These are phyloP conservation scores for Malurus leucopterus DNA, from an alignment of 2,797 vertebrate species.

Conservation along the genomic window DNA sequence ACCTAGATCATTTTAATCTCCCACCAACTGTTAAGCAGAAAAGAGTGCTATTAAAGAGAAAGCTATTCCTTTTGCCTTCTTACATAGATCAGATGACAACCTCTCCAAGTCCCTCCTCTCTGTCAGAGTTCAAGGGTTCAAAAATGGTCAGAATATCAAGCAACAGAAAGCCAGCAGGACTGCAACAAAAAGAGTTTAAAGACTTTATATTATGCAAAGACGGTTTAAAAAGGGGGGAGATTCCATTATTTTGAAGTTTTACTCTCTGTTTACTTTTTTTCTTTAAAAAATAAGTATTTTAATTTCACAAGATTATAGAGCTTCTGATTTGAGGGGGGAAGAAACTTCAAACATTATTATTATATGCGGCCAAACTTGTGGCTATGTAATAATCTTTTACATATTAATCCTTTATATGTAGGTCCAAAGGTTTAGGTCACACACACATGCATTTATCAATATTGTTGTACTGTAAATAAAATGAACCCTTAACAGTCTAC, in stretches of 20 bases:
- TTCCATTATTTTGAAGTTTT: slow-evolving; percentile 18
- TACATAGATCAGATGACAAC: slow-evolving; percentile 74
- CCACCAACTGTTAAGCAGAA: slow-evolving; percentile 86
- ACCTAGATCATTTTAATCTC: slow-evolving; percentile 88
- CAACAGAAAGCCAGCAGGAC: slow-evolving; percentile 60
- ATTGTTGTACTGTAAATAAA: neutral
- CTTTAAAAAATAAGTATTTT: neutral
- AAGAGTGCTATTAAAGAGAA: slow-evolving; percentile 78
- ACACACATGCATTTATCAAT: neutral
- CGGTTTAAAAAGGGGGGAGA: neutral
- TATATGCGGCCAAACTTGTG: neutral
- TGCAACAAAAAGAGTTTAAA: slow-evolving; percentile 63
- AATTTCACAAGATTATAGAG: neutral
- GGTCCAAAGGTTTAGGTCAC: neutral
- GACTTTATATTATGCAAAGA: slow-evolving; percentile 57
- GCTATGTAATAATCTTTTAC: neutral
- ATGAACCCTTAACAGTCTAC: neutral
- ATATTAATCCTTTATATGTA: neutral
- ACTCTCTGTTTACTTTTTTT: neutral
- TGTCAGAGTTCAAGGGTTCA: slow-evolving; percentile 77
- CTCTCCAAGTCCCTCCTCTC: slow-evolving; percentile 71
- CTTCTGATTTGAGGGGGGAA: neutral
- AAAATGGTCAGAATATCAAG: slow-evolving; percentile 74
- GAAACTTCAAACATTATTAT: neutral
- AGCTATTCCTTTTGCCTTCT: slow-evolving; percentile 74